Evolutionary conservation across 1,140 invertebrate species (phyloP).

Genomic region (Eufriesea mexicana): DNA sequence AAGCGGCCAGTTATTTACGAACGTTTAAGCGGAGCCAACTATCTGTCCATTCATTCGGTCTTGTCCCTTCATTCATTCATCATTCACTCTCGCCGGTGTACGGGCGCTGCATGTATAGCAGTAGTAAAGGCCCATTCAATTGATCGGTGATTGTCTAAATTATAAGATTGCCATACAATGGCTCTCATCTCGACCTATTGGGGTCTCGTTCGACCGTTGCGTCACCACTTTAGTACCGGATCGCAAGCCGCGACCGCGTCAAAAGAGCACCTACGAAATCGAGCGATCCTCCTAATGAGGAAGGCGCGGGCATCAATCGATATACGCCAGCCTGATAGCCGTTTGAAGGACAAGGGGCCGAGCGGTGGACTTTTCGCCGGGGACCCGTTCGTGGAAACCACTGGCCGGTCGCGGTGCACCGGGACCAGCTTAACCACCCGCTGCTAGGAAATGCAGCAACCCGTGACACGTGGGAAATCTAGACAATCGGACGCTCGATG

Average conservation of each 20-base stretch:
- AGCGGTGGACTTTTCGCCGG: not conserved
- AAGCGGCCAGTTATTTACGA: slow-evolving; percentile 82
- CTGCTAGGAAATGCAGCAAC: slow-evolving; percentile 56
- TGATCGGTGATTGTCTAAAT: slow-evolving; percentile 84
- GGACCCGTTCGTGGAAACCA: slow-evolving; percentile 62
- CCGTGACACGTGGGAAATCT: slow-evolving; percentile 62
- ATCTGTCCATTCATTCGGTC: slow-evolving; percentile 83
- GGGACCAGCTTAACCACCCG: slow-evolving; percentile 51
- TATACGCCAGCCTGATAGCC: not conserved
- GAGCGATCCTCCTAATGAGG: slow-evolving; percentile 55
- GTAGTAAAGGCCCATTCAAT: slow-evolving; percentile 83
- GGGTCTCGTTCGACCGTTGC: slow-evolving; percentile 81
- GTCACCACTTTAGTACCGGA: slow-evolving; percentile 81
- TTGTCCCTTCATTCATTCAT: slow-evolving; percentile 83
- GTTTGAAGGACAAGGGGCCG: not conserved
- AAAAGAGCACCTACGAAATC: slow-evolving; percentile 69
- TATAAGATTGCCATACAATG: slow-evolving; percentile 84
- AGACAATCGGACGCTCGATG: not conserved
- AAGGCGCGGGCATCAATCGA: slow-evolving; percentile 50
- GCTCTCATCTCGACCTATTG: slow-evolving; percentile 83
- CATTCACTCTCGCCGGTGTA: slow-evolving; percentile 80
- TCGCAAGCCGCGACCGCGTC: slow-evolving; percentile 74
- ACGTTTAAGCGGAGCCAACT: slow-evolving; percentile 83
- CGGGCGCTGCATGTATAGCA: slow-evolving; percentile 81
- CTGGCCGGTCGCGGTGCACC: slow-evolving; percentile 44